Percentiles rank a stretch among this genome's conserved stretches.
phyloP scores from a whole-genome alignment of 2,113 vertebrate species.

The Python bivittatus region DNA sequence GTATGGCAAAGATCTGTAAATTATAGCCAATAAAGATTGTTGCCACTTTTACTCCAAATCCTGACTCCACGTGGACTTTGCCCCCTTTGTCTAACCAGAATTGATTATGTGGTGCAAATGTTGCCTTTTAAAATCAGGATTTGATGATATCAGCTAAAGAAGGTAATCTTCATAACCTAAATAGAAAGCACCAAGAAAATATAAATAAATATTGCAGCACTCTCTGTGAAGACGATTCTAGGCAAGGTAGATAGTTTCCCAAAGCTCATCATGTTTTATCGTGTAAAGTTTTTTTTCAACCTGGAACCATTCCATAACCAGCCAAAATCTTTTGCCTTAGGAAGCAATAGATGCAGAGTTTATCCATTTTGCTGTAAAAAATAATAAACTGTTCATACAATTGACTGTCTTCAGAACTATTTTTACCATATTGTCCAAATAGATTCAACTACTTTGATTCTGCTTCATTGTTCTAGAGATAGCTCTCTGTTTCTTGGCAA shows the following conservation, averaged over 20 bases:
- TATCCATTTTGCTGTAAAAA: background rate
- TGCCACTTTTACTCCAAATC: no score
- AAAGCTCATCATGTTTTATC: conserved; percentile 31
- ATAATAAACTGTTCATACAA: background rate
- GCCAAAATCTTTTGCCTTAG: background rate
- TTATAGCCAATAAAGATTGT: background rate
- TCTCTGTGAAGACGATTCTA: conserved; percentile 21
- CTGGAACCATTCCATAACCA: background rate
- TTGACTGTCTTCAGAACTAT: background rate
- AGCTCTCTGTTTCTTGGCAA: conserved; percentile 14
- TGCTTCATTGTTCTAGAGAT: conserved; percentile 24
- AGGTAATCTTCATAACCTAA: conserved; percentile 36
- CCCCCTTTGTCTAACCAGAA: background rate
- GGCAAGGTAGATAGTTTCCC: conserved; percentile 14
- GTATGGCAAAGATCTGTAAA: background rate
- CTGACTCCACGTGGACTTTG: background rate
- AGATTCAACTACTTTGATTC: background rate
- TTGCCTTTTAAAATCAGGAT: conserved; percentile 28
- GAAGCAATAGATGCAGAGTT: background rate
- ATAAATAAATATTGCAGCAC: conserved; percentile 26
- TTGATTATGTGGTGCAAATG: background rate
- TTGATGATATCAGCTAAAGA: conserved; percentile 7
- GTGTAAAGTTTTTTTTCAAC: conserved; percentile 21
- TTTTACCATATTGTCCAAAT: conserved; percentile 13
- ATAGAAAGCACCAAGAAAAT: conserved; percentile 18